phyloP scores from a whole-genome alignment of 1,140 invertebrate genomes.

The Pseudomyrmex flavicornis region DNA sequence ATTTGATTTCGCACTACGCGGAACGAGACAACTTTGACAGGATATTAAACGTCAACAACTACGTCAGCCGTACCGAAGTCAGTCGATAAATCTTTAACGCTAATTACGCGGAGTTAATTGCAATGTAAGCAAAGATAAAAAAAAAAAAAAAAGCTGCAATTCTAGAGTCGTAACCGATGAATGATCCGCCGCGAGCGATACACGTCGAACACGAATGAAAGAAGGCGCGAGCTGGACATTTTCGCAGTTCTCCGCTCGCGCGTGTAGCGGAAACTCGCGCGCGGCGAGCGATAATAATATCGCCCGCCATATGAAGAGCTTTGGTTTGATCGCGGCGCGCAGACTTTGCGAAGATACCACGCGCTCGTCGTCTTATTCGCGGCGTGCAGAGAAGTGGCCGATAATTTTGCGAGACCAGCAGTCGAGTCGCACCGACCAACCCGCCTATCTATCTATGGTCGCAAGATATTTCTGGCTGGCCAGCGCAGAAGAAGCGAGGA shows the following conservation, averaged over 20 bases:
- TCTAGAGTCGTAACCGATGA: slow-evolving; percentile 23
- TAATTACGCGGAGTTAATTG: slow-evolving; percentile 40
- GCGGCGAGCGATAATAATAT: slow-evolving; percentile 28
- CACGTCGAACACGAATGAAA: slow-evolving; percentile 12
- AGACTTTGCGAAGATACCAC: slow-evolving; percentile 20
- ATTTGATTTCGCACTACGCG: background rate
- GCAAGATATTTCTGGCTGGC: slow-evolving; percentile 67
- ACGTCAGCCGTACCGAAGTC: background rate
- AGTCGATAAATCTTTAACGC: slow-evolving; percentile 10
- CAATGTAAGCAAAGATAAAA: slow-evolving; percentile 41
- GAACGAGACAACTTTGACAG: background rate
- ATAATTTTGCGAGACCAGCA: slow-evolving; percentile 65
- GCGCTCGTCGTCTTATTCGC: slow-evolving; percentile 36
- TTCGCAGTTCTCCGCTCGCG: slow-evolving; percentile 31
- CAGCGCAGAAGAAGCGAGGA: background rate
- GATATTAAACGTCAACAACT: background rate
- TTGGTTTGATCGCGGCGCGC: slow-evolving; percentile 8
- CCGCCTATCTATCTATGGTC: slow-evolving; percentile 47
- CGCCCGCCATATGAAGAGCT: slow-evolving; percentile 28
- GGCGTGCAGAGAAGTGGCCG: slow-evolving; percentile 56
- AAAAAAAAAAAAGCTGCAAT: slow-evolving; percentile 10
- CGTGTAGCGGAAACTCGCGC: slow-evolving; percentile 14
- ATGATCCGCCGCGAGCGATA: slow-evolving; percentile 36
- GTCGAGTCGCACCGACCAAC: slow-evolving; percentile 40
- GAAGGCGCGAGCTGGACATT: slow-evolving; percentile 32